These are phyloP conservation scores for Pyrrhia umbra DNA, from an alignment of 2,888 invertebrate genomes.

Conservation along the genomic window DNA sequence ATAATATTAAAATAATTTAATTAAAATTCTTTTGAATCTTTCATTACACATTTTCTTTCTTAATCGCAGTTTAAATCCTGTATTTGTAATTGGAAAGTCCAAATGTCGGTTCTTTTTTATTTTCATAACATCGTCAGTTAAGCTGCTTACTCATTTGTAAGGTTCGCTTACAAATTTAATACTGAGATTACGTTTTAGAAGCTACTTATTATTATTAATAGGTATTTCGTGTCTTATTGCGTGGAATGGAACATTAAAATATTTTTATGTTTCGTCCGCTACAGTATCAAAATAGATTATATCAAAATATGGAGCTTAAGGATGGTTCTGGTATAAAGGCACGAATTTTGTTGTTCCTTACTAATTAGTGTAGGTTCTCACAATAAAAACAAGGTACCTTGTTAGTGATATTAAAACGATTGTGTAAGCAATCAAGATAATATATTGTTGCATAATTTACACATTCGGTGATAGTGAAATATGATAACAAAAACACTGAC, in stretches of 20 bases:
- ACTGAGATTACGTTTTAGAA: conserved; percentile 45
- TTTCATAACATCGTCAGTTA: conserved; percentile 46
- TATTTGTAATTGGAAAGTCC: conserved; percentile 59
- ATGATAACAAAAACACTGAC: no score
- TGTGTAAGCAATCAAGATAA: no score
- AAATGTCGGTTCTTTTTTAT: conserved; percentile 41
- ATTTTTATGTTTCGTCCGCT: conserved; percentile 6
- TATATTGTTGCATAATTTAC: no score
- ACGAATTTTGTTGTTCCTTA: no score
- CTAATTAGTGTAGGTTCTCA: no score
- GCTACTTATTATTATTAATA: conserved; percentile 53
- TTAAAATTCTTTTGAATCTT: conserved; percentile 53
- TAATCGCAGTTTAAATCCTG: conserved; percentile 46
- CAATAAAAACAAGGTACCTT: no score
- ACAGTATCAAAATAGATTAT: neutral
- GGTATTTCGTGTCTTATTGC: conserved; percentile 46
- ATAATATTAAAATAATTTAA: conserved; percentile 47
- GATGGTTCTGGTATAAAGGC: neutral
- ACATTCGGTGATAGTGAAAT: no score
- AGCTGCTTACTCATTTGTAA: conserved; percentile 52
- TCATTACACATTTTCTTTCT: conserved; percentile 44
- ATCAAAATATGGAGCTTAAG: neutral
- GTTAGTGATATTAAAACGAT: no score
- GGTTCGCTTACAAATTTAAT: conserved; percentile 50
- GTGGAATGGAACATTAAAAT: conserved; percentile 10